Base-by-base conservation (phyloP, 2,113 vertebrate genomes). In the Poicephalus gulielmi region DNA sequence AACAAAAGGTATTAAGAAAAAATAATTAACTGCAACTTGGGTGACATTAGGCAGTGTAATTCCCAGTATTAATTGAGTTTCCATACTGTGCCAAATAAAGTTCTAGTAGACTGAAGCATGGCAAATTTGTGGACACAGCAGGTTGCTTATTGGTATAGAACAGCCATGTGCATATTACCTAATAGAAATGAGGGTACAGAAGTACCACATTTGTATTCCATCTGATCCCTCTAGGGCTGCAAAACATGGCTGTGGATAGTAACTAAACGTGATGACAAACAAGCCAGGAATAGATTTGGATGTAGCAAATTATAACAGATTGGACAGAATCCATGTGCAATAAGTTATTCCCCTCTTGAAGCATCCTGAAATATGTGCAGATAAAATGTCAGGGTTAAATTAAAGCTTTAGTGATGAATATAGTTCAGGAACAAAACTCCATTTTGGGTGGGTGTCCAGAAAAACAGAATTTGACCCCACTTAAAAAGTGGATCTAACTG, bases 51-150 rank as follows among this genome's bases (percentile, higher is more conserved):
- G 52, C 59, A n/a, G 22, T 76, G 80, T 84, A 93, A 92, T 91
- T 94, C 83, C 91, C 59, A 88, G 44, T 95, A 95, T 96, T 97
- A 97, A 96, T 66, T 94, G 92, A 94, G 85, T 96, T 97, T 95
- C 85, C 83, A 49, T 96, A 95, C 84, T 97, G 89, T 86, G 89
- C 75, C 67, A 6, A 86, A 82, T 92, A 95, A 96, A 97, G 71
- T 73, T 96, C 95, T 93, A 95, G 75, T 86, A 88, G 89, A 93
- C 74, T 39, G n/a, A 93, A 94, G 81, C 74, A 11, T 31, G 75
- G 86, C 35, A 94, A 90, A 96, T 96, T 78, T 97, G 86, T 93
- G 86, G 85, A 93, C 87, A 43, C 93, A 97, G 89, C 85, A 92
- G 90, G 94, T 89, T 95, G 66, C 67, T 95, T 96, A 90, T 73